phyloP scores from a whole-genome alignment of 2,797 vertebrate species.

The Danionella dracula region DNA sequence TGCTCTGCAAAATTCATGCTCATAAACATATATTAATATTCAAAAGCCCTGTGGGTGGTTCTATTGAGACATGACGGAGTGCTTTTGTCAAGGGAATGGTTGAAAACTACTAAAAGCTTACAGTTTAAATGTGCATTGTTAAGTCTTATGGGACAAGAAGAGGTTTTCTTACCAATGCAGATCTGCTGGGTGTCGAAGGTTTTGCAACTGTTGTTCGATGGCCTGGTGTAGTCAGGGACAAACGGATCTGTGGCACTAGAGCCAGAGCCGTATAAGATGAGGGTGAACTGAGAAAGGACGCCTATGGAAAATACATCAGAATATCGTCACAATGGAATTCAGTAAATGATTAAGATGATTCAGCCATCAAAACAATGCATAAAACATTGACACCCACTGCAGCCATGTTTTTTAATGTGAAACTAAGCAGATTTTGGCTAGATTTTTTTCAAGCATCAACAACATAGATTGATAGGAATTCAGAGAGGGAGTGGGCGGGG shows the following conservation, averaged over 20 bases:
- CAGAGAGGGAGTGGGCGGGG: too few relatives aligned
- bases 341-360: too few relatives aligned
- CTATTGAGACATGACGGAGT: background rate
- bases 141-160: too few relatives aligned
- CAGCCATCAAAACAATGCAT: too few relatives aligned
- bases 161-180: slow-evolving; percentile 85
- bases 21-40: slow-evolving; percentile 36
- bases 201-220: slow-evolving; percentile 92
- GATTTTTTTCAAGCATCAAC: too few relatives aligned
- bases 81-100: background rate
- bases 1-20: slow-evolving; percentile 18
- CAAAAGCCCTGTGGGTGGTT: slow-evolving; percentile 3
- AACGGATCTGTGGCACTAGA: slow-evolving; percentile 68
- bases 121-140: too few relatives aligned
- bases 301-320: slow-evolving; percentile 65
- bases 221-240: slow-evolving; percentile 67
- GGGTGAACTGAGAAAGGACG: slow-evolving; percentile 86
- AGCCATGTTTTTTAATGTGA: too few relatives aligned
- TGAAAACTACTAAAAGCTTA: too few relatives aligned
- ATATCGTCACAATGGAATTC: too few relatives aligned
- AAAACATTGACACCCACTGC: background rate
- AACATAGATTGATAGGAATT: too few relatives aligned
- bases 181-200: slow-evolving; percentile 88
- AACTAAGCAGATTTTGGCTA: too few relatives aligned
- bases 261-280: slow-evolving; percentile 87